Percentiles rank a stretch among this genome's conserved stretches.
Evolutionary conservation across 2,888 invertebrate genomes (phyloP).

Genomic region (Polyommatus iphigenia): DNA sequence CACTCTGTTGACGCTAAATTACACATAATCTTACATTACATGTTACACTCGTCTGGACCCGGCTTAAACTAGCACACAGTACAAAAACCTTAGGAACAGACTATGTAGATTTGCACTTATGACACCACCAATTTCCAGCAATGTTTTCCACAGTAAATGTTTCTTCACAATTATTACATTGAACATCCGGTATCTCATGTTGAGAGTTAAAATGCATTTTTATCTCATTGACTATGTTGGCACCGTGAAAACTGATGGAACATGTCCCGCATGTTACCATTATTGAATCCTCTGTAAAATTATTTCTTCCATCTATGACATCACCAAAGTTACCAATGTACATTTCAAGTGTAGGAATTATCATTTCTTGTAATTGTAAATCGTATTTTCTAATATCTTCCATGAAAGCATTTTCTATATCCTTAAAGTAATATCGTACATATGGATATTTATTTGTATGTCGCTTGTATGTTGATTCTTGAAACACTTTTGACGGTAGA

Average conservation of each 20-base stretch:
- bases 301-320: neutral
- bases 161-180: slow-evolving; percentile 51
- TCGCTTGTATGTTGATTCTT: slow-evolving; percentile 34
- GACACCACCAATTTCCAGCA: slow-evolving; percentile 49
- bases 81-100: neutral
- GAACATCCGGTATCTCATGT: slow-evolving; percentile 55
- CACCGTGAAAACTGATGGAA: slow-evolving; percentile 42
- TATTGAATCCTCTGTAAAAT: slow-evolving; percentile 36
- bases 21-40: too few relatives aligned
- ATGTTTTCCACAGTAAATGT: slow-evolving; percentile 45
- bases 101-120: slow-evolving; percentile 45
- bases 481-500: slow-evolving; percentile 34
- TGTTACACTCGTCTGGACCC: too few relatives aligned
- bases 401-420: slow-evolving; percentile 38
- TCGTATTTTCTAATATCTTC: slow-evolving; percentile 45
- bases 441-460: slow-evolving; percentile 51
- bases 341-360: slow-evolving; percentile 47
- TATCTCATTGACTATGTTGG: slow-evolving; percentile 38
- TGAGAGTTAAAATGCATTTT: slow-evolving; percentile 49
- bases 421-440: slow-evolving; percentile 51
- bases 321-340: slow-evolving; percentile 35
- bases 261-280: slow-evolving; percentile 53
- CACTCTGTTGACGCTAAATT: too few relatives aligned
- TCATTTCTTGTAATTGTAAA: slow-evolving; percentile 55
- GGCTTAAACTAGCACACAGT: neutral